Base-by-base conservation (phyloP, 2,888 invertebrate genomes). In the Pseudococcus longispinus region DNA sequence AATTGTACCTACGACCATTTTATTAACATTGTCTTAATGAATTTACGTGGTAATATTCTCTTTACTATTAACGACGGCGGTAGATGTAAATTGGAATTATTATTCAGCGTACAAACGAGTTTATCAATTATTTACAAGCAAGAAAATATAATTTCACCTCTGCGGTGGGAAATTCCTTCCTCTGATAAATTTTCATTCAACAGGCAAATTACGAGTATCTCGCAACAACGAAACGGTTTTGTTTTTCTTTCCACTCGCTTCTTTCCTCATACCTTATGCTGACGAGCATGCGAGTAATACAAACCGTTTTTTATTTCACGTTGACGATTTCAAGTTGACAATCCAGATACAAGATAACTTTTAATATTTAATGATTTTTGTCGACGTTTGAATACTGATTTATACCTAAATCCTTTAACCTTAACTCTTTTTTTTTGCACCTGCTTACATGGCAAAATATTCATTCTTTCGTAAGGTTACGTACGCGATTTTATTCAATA, bases 71-170 rank as follows among this genome's bases (percentile, higher is more conserved):
- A 84, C 51, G 32, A 84, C 32, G 32, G 18, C 15, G 84, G 32
- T 51, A 60, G 60, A 84, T 60, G 60, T 84, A 84, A 84, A 83
- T 83, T 84, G 37, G 55, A 84, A 60, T 55, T 37, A 20, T 80
- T 80, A 60, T 60, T 29, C 32, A 51, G 55, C 20, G 84, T 84
- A 55, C 60, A 55, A 84, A 51, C 55, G 84, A 60, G 29, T 83
- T 83, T 83, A 83, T 84, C 20, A 84, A 84, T 84, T 84, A 84
- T 84, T 84, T 84, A 23, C 29, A 26, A 84, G 84, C 51, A 60
- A 84, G 29, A 18, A 51, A 84, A 60, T 84, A 60, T 84, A 60
- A 60, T 84, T 84, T 60, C n/a, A 60, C 60, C 83, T 60, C 29
- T 18, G 20, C 29, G 29, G 37, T 37, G 37, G 37, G 42, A 51